A percentile compares a stretch with the other conserved stretches of the same genome.
Conservation (phyloP, 1,140 invertebrate genomes). For the Laodelphax striatellus region DNA sequence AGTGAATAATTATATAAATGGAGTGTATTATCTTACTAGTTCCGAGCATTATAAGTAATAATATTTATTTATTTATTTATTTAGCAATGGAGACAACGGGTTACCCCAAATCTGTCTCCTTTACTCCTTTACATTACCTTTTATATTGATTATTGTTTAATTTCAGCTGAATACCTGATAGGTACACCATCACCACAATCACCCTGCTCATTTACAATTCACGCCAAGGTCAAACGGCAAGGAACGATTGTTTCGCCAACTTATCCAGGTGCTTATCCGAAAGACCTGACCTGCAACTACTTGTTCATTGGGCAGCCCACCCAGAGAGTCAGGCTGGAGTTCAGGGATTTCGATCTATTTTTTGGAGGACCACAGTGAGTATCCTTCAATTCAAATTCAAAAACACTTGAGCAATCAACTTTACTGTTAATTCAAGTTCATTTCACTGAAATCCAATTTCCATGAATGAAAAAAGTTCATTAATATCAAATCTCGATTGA, state of each 20-base stretch:
- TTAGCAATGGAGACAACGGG: too few relatives aligned
- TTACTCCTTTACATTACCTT: too few relatives aligned
- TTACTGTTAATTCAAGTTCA: too few relatives aligned
- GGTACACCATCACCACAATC: slow-evolving; percentile 69
- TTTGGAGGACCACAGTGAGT: slow-evolving; percentile 97
- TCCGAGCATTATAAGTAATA: too few relatives aligned
- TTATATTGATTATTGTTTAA: not conserved
- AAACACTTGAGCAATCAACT: too few relatives aligned
- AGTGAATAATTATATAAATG: too few relatives aligned
- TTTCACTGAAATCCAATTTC: too few relatives aligned
- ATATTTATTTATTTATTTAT: too few relatives aligned
- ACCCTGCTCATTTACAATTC: slow-evolving; percentile 74
- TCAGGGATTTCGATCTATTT: slow-evolving; percentile 97
- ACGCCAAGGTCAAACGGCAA: slow-evolving; percentile 58
- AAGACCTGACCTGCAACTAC: slow-evolving; percentile 86
- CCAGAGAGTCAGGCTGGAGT: slow-evolving; percentile 89
- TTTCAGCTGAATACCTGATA: slow-evolving; percentile 74
- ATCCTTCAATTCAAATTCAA: slow-evolving; percentile 15
- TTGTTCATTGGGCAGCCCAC: slow-evolving; percentile 81
- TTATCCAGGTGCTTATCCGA: slow-evolving; percentile 97
- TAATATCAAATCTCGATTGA: too few relatives aligned
- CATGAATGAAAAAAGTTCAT: too few relatives aligned
- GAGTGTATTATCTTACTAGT: too few relatives aligned
- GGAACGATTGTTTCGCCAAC: slow-evolving; percentile 91
- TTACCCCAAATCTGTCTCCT: too few relatives aligned